Evolutionary conservation across 2,888 invertebrate species (phyloP).

Genomic region (Chymomyza fuscimana): DNA sequence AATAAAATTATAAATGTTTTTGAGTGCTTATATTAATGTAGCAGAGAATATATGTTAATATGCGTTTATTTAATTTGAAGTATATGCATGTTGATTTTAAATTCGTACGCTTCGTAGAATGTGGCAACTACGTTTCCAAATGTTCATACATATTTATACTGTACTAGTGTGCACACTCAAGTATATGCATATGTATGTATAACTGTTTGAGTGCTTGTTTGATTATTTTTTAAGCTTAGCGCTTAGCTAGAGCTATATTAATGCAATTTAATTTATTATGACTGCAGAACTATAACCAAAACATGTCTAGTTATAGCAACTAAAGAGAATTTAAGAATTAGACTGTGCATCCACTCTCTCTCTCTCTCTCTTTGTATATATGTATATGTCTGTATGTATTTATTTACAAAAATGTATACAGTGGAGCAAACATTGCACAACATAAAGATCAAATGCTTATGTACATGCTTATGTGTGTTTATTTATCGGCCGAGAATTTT

Average conservation of each 20-base stretch:
- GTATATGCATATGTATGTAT: slow-evolving; percentile 15
- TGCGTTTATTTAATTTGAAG: not conserved
- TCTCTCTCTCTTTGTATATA: not conserved
- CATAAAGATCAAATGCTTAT: not conserved
- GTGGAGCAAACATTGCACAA: not conserved
- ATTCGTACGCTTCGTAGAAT: not conserved
- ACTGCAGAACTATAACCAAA: slow-evolving; percentile 10
- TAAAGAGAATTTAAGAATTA: not conserved
- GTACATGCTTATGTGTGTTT: not conserved
- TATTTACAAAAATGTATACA: not conserved
- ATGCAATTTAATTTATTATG: slow-evolving; percentile 27
- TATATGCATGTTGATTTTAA: not conserved
- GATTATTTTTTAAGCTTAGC: slow-evolving; percentile 18
- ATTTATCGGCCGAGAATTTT: not conserved
- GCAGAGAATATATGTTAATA: too few relatives aligned
- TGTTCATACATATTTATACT: not conserved
- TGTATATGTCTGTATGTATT: not conserved
- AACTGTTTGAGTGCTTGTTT: slow-evolving; percentile 10
- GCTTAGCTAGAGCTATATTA: not conserved
- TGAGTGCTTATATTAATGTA: not conserved
- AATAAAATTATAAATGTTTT: not conserved
- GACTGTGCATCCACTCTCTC: not conserved
- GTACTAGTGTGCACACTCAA: not conserved
- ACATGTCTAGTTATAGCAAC: not conserved
- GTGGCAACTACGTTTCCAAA: slow-evolving; percentile 9